These are phyloP conservation scores for Meiosimyza decipiens DNA, from an alignment of 2,888 invertebrate species.

Conservation along the genomic window DNA sequence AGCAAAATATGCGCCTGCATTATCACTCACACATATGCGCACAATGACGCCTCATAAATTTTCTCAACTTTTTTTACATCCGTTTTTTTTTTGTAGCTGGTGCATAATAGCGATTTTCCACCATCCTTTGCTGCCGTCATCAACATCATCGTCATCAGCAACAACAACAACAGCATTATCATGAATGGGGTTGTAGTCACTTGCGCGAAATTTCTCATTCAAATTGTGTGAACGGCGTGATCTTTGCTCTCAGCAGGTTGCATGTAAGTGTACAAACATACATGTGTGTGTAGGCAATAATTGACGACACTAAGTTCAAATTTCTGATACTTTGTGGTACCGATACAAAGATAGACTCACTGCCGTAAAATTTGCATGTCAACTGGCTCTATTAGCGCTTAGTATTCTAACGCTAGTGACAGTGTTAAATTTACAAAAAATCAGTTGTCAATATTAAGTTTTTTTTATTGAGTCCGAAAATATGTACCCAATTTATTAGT, in stretches of 20 bases:
- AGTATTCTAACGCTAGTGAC: too few species aligned
- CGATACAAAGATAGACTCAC: too few species aligned
- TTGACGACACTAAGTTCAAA: too few species aligned
- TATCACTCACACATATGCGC: neutral
- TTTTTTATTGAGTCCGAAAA: too few species aligned
- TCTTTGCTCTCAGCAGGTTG: neutral
- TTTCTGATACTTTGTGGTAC: too few species aligned
- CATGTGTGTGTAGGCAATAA: neutral
- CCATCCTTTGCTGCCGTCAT: constrained; percentile 12
- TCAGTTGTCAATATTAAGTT: too few species aligned
- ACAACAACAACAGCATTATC: neutral
- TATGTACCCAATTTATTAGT: too few species aligned
- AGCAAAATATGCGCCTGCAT: neutral
- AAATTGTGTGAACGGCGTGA: constrained; percentile 1
- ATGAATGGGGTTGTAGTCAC: neutral
- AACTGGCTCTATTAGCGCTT: too few species aligned
- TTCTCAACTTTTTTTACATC: neutral
- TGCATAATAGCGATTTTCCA: constrained; percentile 27
- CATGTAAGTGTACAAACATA: neutral
- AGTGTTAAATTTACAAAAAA: too few species aligned
- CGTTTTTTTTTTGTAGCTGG: neutral
- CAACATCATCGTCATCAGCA: neutral
- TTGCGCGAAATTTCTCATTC: constrained; percentile 8
- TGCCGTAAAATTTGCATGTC: too few species aligned
- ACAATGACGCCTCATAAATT: constrained; percentile 9